Base-by-base conservation (phyloP, 2,113 vertebrate species). In the Leiothrix lutea region DNA sequence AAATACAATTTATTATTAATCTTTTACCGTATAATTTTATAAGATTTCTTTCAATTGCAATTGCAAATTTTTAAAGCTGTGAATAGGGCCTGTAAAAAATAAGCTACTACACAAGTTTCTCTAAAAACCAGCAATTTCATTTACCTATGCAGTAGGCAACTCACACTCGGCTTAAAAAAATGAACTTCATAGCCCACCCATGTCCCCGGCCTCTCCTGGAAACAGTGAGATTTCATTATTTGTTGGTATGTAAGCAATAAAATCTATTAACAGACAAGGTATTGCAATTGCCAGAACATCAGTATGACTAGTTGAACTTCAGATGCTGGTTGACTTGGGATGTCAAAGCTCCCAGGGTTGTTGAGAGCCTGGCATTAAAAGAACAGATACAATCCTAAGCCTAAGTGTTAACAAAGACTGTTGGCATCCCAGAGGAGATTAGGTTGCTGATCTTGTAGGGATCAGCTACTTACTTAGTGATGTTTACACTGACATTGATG, bases 401-500 rank as follows among this genome's bases (percentile, higher is more conserved):
- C 67, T 81, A 94, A 90, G 47, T 85, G 93, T 95, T 96, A 98
- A 97, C 97, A 97, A 97, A 97, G 96, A 93, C 97, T 97, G 97
- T 97, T 97, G 97, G 97, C 97, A 94, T 98, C 98, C 97, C 95
- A 97, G 96, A 96, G 97, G 98, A 98, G 98, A 99, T 98, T 98
- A 98, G 97, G 97, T 97, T 93, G 97, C 97, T 98, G 98, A 98
- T 98, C 97, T 98, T 97, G 95, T 96, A 97, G 96, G 98, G 98
- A 98, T 98, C 98, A 98, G 97, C 95, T 92, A 95, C 96, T 97
- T 97, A 94, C 97, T 96, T 92, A 51, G 72, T 67, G 97, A 97
- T 98, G 98, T 98, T 98, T 98, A 98, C 97, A 97, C 97, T 97
- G 98, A 98, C 98, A 98, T 97, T 97, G 98, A 98, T 95, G 94